Evolutionary conservation across 2,888 invertebrate genomes (phyloP).

Genomic region (Macrophya annulata): DNA sequence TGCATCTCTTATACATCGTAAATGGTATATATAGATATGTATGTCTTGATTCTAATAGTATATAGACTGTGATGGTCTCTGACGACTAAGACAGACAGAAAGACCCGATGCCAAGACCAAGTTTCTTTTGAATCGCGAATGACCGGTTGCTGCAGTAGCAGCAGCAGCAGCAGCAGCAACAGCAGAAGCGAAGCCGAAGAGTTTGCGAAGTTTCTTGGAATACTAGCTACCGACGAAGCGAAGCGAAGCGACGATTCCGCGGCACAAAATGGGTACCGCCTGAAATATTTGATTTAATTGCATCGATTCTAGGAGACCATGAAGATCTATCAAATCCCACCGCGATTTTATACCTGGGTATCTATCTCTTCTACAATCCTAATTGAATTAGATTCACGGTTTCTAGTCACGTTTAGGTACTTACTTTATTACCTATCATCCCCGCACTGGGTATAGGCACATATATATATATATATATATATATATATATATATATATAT

Average conservation of each 20-base stretch:
- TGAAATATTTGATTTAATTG: slow-evolving; percentile 78
- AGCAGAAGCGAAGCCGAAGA: neutral
- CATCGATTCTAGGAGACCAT: slow-evolving; percentile 76
- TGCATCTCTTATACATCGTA: no score
- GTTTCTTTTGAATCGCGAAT: slow-evolving; percentile 66
- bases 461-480: neutral
- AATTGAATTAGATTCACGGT: slow-evolving; percentile 48
- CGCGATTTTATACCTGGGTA: neutral
- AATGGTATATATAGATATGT: neutral
- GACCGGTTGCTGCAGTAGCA: slow-evolving; percentile 63
- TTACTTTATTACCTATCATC: slow-evolving; percentile 30
- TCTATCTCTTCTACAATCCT: slow-evolving; percentile 23
- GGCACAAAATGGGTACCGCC: slow-evolving; percentile 73
- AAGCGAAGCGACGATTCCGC: neutral
- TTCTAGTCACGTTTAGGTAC: slow-evolving; percentile 43
- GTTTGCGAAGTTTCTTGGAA: slow-evolving; percentile 67
- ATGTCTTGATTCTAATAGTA: neutral
- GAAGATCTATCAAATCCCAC: slow-evolving; percentile 63
- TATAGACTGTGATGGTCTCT: neutral
- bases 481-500: neutral
- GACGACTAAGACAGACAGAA: neutral
- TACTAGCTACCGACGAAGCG: slow-evolving; percentile 58
- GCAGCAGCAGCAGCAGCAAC: neutral
- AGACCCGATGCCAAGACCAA: slow-evolving; percentile 50
- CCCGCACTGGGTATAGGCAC: neutral